A percentile compares a stretch with the other conserved stretches of the same genome.
These are phyloP conservation scores for Candidula unifasciata DNA, from an alignment of 2,888 invertebrate genomes.

Conservation along the genomic window DNA sequence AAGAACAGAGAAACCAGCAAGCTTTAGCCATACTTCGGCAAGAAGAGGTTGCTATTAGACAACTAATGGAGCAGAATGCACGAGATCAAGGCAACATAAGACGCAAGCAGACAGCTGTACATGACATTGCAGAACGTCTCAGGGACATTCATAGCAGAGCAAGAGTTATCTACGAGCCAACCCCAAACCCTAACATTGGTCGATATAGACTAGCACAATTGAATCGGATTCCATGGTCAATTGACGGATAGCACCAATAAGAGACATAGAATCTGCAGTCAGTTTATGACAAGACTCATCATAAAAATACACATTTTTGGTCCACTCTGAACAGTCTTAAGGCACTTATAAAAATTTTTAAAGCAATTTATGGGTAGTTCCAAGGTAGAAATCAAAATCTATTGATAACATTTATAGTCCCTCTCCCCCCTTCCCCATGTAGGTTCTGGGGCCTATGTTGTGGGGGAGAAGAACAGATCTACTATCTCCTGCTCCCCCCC, in stretches of 20 bases:
- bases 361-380: too few relatives aligned
- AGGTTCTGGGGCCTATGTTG: too few relatives aligned
- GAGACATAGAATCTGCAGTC: not conserved
- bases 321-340: too few relatives aligned
- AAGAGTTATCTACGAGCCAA: slow-evolving; percentile 54
- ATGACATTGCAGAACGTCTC: slow-evolving; percentile 55
- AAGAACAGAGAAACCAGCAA: slow-evolving; percentile 55
- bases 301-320: too few relatives aligned
- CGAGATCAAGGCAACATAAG: slow-evolving; percentile 57
- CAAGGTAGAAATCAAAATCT: too few relatives aligned
- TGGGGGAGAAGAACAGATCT: too few relatives aligned
- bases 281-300: not conserved
- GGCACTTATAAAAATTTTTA: too few relatives aligned
- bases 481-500: too few relatives aligned
- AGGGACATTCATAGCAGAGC: slow-evolving; percentile 56
- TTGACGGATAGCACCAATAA: not conserved
- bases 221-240: slow-evolving; percentile 58
- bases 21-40: slow-evolving; percentile 56
- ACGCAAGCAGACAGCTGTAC: slow-evolving; percentile 55
- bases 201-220: slow-evolving; percentile 57
- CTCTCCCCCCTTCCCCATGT: too few relatives aligned
- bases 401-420: too few relatives aligned
- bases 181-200: slow-evolving; percentile 54
- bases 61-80: slow-evolving; percentile 58
- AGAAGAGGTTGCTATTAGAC: slow-evolving; percentile 59